Conservation (phyloP, 2,113 vertebrate species). For the Deroptyus accipitrinus region DNA sequence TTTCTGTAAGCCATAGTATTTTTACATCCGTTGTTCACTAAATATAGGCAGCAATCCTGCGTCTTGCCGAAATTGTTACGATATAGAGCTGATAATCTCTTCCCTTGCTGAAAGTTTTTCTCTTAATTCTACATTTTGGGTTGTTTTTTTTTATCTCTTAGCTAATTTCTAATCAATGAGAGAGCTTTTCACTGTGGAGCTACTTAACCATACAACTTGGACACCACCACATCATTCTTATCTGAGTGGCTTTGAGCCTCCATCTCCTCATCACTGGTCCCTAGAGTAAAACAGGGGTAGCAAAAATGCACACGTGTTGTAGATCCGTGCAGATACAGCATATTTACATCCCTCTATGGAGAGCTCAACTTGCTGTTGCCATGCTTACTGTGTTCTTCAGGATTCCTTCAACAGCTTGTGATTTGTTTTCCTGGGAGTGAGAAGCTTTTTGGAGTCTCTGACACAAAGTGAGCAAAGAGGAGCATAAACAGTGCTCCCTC, state of each 20-base stretch:
- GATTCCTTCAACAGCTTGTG: not conserved
- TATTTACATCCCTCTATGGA: not conserved
- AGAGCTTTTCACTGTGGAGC: not conserved
- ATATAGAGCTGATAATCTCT: not conserved
- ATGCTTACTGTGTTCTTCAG: not conserved
- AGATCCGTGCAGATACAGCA: rapidly evolving
- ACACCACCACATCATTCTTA: rapidly evolving
- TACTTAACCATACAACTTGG: not conserved
- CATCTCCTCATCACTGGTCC: not conserved
- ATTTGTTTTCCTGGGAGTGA: not conserved
- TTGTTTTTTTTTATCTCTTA: not conserved
- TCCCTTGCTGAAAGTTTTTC: not conserved
- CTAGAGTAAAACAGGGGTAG: not conserved
- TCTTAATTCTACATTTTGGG: not conserved
- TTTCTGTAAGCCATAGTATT: not conserved
- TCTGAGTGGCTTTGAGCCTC: not conserved
- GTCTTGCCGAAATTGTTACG: not conserved
- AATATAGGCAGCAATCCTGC: not conserved
- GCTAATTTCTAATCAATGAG: not conserved
- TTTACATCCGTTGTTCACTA: not conserved
- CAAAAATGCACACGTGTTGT: rapidly evolving
- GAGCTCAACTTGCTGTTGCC: not conserved
- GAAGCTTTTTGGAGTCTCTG: not conserved
- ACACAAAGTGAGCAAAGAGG: not conserved
- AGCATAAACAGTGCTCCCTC: not conserved